These are phyloP conservation scores for Phocides pigmalion DNA, from an alignment of 1,140 invertebrate genomes.

Conservation along the genomic window DNA sequence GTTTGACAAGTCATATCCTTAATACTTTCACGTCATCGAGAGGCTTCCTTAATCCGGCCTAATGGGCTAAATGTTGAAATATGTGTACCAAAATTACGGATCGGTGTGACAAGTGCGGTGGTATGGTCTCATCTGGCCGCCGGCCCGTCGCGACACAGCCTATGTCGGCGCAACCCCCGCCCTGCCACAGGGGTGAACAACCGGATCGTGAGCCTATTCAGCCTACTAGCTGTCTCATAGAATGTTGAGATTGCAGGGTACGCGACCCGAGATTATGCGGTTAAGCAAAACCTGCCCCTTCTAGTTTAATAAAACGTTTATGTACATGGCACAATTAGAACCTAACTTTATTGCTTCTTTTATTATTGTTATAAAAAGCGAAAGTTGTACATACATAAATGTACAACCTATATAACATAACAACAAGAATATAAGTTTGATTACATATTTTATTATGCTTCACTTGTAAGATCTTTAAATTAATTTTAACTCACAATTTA, in stretches of 20 bases:
- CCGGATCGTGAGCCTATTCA: constrained; percentile 30
- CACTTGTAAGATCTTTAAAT: no score
- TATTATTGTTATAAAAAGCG: not conserved
- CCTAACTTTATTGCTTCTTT: not conserved
- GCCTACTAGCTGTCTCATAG: constrained; percentile 1
- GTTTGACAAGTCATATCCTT: constrained; percentile 61
- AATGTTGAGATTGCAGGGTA: constrained; percentile 27
- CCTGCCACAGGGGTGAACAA: constrained; percentile 60
- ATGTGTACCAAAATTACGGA: constrained; percentile 46
- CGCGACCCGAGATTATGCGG: constrained; percentile 28
- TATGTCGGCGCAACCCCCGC: constrained; percentile 30
- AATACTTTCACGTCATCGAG: constrained; percentile 67
- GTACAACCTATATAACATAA: no score
- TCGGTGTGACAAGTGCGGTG: constrained; percentile 21
- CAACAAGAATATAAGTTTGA: no score
- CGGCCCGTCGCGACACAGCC: constrained; percentile 44
- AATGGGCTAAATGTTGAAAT: constrained; percentile 72
- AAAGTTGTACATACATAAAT: no score
- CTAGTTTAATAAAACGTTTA: constrained; percentile 8
- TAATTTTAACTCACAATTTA: no score
- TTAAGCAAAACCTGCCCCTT: constrained; percentile 16
- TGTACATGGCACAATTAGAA: not conserved
- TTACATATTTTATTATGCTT: no score
- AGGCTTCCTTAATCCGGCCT: constrained; percentile 73
- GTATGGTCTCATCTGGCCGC: constrained; percentile 26